A percentile compares a stretch with the other conserved stretches of the same genome.
Evolutionary conservation across 1,140 invertebrate genomes (phyloP).

Genomic region (Mactra quadrangularis): DNA sequence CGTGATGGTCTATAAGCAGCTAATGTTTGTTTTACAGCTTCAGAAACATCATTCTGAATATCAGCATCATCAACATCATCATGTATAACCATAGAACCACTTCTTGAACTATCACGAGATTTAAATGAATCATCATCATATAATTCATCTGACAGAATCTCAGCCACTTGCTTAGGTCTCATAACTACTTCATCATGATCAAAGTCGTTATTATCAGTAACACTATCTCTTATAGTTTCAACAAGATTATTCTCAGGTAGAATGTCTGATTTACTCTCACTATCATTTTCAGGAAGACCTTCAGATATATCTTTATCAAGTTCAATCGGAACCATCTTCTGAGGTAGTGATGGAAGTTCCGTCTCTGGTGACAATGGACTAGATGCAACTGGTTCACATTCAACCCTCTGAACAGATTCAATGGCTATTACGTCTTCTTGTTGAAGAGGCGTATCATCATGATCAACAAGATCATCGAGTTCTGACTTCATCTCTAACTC

Average conservation of each 20-base stretch:
- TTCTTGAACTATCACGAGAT: not conserved
- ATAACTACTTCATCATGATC: constrained; percentile 12
- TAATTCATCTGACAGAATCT: no score
- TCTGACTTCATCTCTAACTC: no score
- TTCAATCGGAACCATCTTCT: not conserved
- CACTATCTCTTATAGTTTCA: not conserved
- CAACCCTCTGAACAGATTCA: no score
- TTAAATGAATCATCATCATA: not conserved
- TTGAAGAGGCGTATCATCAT: no score
- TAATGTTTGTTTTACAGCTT: constrained; percentile 1
- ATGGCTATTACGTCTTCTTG: no score
- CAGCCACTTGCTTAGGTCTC: not conserved
- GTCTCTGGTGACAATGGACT: no score
- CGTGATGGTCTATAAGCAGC: not conserved
- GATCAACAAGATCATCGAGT: no score
- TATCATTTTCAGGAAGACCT: no score
- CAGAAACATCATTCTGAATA: not conserved
- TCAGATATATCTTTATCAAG: no score
- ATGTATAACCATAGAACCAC: constrained; percentile 23
- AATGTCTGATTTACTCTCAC: not conserved
- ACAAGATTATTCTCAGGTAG: not conserved
- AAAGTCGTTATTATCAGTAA: no score
- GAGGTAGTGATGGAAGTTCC: no score
- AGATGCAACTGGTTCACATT: no score
- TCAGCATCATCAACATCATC: constrained; percentile 2